A percentile compares a stretch with the other conserved stretches of the same genome.
These are phyloP conservation scores for Camponotus vicinus DNA, from an alignment of 1,140 invertebrate species.

Conservation along the genomic window DNA sequence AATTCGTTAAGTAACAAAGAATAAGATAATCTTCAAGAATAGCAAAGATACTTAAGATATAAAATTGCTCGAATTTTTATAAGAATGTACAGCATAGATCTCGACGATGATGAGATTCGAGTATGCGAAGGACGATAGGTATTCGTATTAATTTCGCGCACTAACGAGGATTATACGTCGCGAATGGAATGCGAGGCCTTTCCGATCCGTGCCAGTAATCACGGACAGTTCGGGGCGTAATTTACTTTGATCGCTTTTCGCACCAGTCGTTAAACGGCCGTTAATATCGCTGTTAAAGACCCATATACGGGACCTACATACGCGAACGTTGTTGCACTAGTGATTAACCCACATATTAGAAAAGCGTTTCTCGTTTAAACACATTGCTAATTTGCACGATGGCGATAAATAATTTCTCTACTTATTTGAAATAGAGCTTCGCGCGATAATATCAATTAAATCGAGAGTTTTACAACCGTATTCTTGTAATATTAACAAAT, in stretches of 20 bases:
- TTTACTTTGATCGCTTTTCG: conserved; percentile 67
- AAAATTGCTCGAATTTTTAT: neutral
- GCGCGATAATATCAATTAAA: neutral
- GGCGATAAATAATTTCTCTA: conserved; percentile 15
- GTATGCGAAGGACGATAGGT: neutral
- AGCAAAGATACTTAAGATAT: neutral
- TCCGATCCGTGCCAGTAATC: conserved; percentile 51
- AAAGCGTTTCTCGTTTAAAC: conserved; percentile 42
- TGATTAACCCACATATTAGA: conserved; percentile 60
- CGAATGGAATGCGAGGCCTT: conserved; percentile 16
- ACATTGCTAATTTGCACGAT: conserved; percentile 25
- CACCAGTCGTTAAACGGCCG: conserved; percentile 62
- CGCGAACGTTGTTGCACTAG: conserved; percentile 16
- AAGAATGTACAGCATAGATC: conserved; percentile 6
- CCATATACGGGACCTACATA: conserved; percentile 26
- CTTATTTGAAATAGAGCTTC: neutral
- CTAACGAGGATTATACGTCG: conserved; percentile 47
- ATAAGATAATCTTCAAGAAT: no score
- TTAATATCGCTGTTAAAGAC: conserved; percentile 45
- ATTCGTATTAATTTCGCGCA: conserved; percentile 24
- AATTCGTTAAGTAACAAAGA: neutral
- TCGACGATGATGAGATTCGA: neutral
- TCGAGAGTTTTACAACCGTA: neutral
- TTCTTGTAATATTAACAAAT: conserved; percentile 5
- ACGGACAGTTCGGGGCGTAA: conserved; percentile 55